These are phyloP conservation scores for Eublepharis macularius DNA, from an alignment of 2,113 vertebrate species.

Conservation along the genomic window DNA sequence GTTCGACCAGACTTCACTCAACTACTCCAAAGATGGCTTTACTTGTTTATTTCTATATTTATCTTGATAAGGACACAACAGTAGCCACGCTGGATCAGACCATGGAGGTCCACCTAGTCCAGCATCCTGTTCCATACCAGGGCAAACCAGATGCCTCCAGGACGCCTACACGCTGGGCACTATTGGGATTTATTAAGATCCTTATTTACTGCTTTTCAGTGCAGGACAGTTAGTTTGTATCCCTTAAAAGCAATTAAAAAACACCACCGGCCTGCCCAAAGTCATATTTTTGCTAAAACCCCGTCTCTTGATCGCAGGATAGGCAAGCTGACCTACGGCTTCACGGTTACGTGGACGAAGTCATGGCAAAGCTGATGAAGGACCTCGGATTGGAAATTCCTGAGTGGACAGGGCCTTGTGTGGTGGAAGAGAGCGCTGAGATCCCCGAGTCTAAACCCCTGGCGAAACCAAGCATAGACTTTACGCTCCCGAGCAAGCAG, in stretches of 20 bases:
- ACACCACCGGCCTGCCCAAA: background rate
- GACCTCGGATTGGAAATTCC: conserved; percentile 86
- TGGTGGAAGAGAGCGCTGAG: conserved; percentile 73
- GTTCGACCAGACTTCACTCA: too few species aligned
- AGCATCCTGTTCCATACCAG: too few species aligned
- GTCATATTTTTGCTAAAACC: accelerated
- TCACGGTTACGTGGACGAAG: conserved; percentile 88
- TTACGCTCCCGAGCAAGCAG: background rate
- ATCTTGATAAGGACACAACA: too few species aligned
- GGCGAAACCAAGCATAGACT: background rate
- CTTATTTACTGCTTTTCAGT: too few species aligned
- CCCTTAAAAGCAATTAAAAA: background rate
- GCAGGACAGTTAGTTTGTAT: background rate
- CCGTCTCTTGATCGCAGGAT: conserved; percentile 74
- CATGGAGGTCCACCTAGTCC: too few species aligned
- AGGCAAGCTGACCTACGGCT: conserved; percentile 89
- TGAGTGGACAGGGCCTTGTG: conserved; percentile 82
- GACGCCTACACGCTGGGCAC: too few species aligned
- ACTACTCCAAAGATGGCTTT: too few species aligned
- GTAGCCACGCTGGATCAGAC: too few species aligned
- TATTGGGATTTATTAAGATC: too few species aligned
- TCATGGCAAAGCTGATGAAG: conserved; percentile 89
- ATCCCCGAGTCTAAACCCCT: background rate
- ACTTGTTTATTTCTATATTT: too few species aligned
- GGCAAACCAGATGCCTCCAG: too few species aligned